Evolutionary conservation across 2,888 invertebrate species (phyloP).

Genomic region (Caenorhabditis drosophilae): DNA sequence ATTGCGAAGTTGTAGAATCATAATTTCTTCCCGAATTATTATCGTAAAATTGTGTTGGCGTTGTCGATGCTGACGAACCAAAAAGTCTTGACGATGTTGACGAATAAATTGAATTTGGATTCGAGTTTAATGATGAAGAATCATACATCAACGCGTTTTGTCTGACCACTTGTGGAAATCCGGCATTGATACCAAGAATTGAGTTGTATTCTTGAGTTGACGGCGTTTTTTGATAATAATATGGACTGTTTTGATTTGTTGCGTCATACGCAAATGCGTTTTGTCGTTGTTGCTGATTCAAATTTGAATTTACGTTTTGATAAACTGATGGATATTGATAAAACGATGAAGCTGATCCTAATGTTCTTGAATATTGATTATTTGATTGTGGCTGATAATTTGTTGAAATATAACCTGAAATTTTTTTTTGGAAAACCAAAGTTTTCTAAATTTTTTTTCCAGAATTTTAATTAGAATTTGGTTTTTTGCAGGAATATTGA

Average conservation of each 20-base stretch:
- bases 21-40: too few species aligned
- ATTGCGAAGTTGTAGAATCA: not conserved
- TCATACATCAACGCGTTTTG: not conserved
- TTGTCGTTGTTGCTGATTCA: not conserved
- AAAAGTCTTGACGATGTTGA: too few species aligned
- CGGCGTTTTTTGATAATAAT: constrained; percentile 29
- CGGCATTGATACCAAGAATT: constrained; percentile 29
- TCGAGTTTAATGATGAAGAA: not conserved
- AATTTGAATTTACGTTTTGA: not conserved
- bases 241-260: constrained; percentile 26
- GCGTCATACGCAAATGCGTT: constrained; percentile 24
- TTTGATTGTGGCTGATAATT: constrained; percentile 18
- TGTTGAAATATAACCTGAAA: constrained; percentile 17
- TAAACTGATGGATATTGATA: not conserved
- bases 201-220: constrained; percentile 32
- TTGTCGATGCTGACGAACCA: too few species aligned
- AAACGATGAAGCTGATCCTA: constrained; percentile 4
- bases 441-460: not conserved
- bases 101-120: not conserved
- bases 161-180: constrained; percentile 22
- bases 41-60: too few species aligned
- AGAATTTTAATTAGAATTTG: too few species aligned
- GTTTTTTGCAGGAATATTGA: too few species aligned
- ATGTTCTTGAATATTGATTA: constrained; percentile 15
- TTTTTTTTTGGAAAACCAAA: constrained; percentile 6